Base-by-base conservation (phyloP, 2,113 vertebrate species). In the Centropus unirufus region DNA sequence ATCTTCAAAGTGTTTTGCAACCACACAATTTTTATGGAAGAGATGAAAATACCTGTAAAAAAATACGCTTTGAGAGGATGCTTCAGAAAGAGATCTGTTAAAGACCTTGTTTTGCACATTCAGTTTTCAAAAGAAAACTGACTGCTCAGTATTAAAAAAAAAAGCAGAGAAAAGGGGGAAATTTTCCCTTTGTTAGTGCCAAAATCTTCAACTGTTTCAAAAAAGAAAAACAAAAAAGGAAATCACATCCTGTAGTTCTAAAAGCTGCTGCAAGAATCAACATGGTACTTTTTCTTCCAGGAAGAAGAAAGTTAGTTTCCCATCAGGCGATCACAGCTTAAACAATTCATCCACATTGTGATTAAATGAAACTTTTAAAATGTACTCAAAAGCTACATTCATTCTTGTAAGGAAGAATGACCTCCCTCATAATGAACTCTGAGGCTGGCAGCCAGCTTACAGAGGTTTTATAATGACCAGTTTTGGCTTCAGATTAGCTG, bases 381-480 rank as follows among this genome's bases (percentile, higher is more conserved):
- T 93, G 87, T 63, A 81, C 78, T 97, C 95, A 98, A 98, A 98
- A 97, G 97, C 96, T 54, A 94, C 96, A 98, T 98, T 98, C 97
- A 98, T 97, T 92, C 70, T 82, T 85, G 79, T 86, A 95, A 93
- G 89, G 95, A 97, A 97, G 94, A 96, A 95, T 95, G 96, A 93
- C 92, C 95, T 97, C 92, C 73, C 92, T 96, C 84, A 85, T 95
- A 98, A 97, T 96, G 97, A 98, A 90, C 87, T 69, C 81, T 67
- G 91, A 91, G 95, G 96, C 90, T 74, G 79, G 81, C 24, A 36
- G 95, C 95, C 97, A 97, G 95, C 40, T 19, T 95, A 89, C 95
- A 95, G 90, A 92, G 95, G 92, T 96, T 95, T 70, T 93, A 87
- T 91, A 97, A 95, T 94, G 94, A 91, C 81, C 92, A 75, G 75